These are phyloP conservation scores for Hipposideros armiger DNA, from an alignment of 2,113 vertebrate species.

Conservation along the genomic window DNA sequence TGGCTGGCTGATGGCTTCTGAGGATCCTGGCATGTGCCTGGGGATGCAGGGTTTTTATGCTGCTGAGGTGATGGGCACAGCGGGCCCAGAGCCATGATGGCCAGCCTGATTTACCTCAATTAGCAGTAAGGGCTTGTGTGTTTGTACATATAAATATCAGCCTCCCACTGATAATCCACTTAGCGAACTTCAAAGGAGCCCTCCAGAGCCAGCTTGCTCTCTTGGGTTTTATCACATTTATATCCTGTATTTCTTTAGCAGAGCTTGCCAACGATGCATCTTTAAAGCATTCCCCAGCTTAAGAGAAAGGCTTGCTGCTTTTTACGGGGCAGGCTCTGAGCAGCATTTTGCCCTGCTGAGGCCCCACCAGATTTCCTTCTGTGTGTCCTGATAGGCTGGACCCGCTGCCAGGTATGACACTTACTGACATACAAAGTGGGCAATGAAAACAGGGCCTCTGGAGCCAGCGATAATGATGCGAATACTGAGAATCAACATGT, in stretches of 20 bases:
- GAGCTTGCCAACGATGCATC: conserved; percentile 54
- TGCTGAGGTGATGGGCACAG: conserved; percentile 10
- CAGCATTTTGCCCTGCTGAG: not conserved
- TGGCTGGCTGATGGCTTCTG: not conserved
- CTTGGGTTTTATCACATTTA: conserved; percentile 77
- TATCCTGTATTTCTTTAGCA: conserved; percentile 62
- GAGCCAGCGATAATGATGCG: not conserved
- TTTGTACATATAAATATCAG: conserved; percentile 76
- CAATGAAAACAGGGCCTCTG: conserved; percentile 34
- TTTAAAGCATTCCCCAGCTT: conserved; percentile 60
- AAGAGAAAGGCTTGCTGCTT: conserved; percentile 38
- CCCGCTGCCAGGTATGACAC: not conserved
- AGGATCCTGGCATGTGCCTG: not conserved
- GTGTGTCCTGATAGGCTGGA: conserved; percentile 25
- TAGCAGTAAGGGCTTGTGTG: conserved; percentile 74
- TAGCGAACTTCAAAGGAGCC: conserved; percentile 82
- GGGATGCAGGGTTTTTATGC: not conserved
- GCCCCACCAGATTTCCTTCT: conserved; percentile 65
- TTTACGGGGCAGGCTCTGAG: not conserved
- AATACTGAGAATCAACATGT: conserved; percentile 41
- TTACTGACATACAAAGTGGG: conserved; percentile 54
- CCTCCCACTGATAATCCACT: conserved; percentile 82
- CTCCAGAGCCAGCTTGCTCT: conserved; percentile 60
- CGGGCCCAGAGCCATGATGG: conserved; percentile 60
- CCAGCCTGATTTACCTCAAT: conserved; percentile 76